phyloP scores from a whole-genome alignment of 2,113 vertebrate species.

The Vimba vimba region DNA sequence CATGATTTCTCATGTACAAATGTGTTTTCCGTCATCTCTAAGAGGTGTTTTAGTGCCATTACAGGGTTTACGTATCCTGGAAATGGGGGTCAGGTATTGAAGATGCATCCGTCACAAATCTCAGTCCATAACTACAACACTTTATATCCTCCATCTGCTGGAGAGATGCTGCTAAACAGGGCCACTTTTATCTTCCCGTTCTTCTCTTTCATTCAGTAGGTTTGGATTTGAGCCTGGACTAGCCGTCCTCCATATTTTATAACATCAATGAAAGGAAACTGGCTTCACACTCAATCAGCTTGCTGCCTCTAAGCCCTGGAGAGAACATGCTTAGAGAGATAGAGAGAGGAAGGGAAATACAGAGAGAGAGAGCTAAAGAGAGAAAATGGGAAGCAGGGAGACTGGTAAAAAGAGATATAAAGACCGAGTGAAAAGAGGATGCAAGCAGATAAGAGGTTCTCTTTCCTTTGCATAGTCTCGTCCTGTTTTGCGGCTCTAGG shows the following conservation, averaged over 20 bases:
- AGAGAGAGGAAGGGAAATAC: neutral
- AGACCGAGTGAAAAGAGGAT: neutral
- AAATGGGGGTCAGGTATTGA: conserved; percentile 1
- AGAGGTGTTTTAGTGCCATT: conserved; percentile 35
- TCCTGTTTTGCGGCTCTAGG: neutral
- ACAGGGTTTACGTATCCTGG: neutral
- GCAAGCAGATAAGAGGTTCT: neutral
- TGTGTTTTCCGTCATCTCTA: conserved; percentile 11
- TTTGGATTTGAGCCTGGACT: conserved; percentile 50
- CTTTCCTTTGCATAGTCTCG: conserved; percentile 45
- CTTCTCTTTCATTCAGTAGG: conserved; percentile 32
- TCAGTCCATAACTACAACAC: neutral
- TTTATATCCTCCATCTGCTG: conserved; percentile 24
- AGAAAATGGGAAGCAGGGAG: conserved; percentile 31
- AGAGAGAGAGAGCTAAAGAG: conserved; percentile 28
- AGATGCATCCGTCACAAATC: neutral
- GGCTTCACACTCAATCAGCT: conserved; percentile 60
- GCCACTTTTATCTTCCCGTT: conserved; percentile 21
- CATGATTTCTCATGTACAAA: conserved; percentile 24
- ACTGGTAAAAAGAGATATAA: conserved; percentile 34
- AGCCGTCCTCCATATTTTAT: conserved; percentile 60
- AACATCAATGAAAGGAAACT: conserved; percentile 62
- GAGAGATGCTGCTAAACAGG: conserved; percentile 23
- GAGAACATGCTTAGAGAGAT: conserved; percentile 60
- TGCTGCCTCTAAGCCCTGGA: conserved; percentile 58